Evolutionary conservation across 2,113 vertebrate species (phyloP).

Genomic region (Paradisaea rubra): DNA sequence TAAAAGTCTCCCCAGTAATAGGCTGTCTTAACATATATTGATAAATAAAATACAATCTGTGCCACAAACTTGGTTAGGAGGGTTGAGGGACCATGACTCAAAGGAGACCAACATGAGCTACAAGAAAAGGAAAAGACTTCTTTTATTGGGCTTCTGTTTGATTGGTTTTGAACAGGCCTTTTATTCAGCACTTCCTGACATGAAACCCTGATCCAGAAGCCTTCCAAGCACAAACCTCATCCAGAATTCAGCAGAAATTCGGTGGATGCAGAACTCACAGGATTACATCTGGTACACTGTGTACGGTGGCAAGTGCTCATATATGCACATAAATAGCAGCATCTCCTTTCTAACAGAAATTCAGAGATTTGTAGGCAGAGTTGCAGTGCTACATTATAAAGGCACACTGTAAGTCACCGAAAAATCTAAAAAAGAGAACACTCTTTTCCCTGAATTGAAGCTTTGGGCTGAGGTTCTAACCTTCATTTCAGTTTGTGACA

Average conservation of each 20-base stretch:
- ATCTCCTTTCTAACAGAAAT: background rate
- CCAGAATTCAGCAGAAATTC: background rate
- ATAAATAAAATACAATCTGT: background rate
- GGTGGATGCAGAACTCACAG: background rate
- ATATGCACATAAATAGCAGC: background rate
- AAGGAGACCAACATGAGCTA: background rate
- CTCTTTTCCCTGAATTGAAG: background rate
- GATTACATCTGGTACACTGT: rapidly evolving
- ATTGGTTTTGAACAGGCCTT: background rate
- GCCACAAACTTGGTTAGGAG: background rate
- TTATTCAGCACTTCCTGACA: background rate
- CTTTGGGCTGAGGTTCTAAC: background rate
- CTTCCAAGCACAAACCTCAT: background rate
- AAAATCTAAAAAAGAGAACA: background rate
- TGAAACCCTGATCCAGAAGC: background rate
- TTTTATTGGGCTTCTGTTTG: background rate
- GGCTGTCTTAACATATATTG: background rate
- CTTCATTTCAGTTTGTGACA: background rate
- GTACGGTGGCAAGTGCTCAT: background rate
- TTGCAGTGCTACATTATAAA: background rate
- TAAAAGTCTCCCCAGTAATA: background rate
- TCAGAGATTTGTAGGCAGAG: background rate
- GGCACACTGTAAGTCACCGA: background rate
- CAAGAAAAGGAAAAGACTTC: background rate
- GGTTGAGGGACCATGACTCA: background rate